phyloP scores from a whole-genome alignment of 1,140 invertebrate species.

The Pogonomyrmex californicus region DNA sequence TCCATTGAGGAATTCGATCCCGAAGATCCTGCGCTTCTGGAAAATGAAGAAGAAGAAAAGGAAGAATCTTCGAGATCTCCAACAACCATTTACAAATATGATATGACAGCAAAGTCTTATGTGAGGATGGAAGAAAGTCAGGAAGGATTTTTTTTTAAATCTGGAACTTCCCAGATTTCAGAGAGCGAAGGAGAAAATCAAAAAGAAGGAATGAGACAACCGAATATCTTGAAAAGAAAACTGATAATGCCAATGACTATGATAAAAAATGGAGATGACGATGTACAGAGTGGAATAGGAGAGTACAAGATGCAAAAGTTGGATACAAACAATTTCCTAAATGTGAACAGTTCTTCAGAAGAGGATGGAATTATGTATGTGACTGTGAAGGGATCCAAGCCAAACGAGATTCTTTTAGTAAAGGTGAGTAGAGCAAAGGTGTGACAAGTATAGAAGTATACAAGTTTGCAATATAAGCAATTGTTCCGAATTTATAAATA shows the following conservation, averaged over 20 bases:
- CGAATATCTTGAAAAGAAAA: conserved; percentile 80
- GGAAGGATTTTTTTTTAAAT: conserved; percentile 21
- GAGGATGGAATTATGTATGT: conserved; percentile 86
- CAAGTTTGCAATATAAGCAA: no score
- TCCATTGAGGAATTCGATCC: conserved; percentile 85
- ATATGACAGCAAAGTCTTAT: conserved; percentile 74
- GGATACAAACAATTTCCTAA: conserved; percentile 80
- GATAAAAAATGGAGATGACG: conserved; percentile 29
- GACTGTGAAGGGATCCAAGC: conserved; percentile 84
- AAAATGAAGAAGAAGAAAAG: conserved; percentile 68
- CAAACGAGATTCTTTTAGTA: conserved; percentile 84
- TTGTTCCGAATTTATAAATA: no score
- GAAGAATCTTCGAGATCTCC: conserved; percentile 41
- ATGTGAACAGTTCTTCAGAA: conserved; percentile 75
- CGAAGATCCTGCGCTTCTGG: conserved; percentile 79
- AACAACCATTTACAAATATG: conserved; percentile 76
- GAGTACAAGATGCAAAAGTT: conserved; percentile 80
- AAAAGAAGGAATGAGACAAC: conserved; percentile 70
- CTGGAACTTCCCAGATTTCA: conserved; percentile 9
- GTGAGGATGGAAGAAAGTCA: conserved; percentile 70
- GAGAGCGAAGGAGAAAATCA: conserved; percentile 57
- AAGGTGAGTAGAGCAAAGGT: conserved; percentile 75
- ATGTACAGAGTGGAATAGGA: conserved; percentile 26
- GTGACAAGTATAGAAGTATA: not conserved
- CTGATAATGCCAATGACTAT: conserved; percentile 58